Evolutionary conservation across 2,797 vertebrate species (phyloP), one percentile per base, ranked within the genome.

Genomic region (Ambastaia sidthimunki): DNA sequence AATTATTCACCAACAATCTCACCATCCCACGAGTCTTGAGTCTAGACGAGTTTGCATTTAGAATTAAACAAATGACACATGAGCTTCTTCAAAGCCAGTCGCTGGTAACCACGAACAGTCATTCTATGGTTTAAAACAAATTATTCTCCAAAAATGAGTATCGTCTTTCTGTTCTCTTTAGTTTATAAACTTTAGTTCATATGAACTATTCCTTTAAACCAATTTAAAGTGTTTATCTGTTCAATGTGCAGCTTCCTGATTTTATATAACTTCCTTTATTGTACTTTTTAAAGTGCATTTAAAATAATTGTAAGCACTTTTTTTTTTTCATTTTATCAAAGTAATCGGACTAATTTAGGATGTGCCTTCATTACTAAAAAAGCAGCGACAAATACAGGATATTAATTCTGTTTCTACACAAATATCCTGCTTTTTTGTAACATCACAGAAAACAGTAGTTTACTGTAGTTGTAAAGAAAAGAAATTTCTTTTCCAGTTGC

Each of bases 281-380:
- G 4, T 2, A 34, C 19, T 54, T 31, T 54, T 66, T 48, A 19
- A 19, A n/a, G 7, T 2, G 3, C 12, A 65, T 23, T 16, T 7
- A 37, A 34, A 72, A 72, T 6, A 21, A 19, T 41, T 44, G 19
- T 11, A 19, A n/a, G 65, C 34, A 67, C 10, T 67, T 41, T 67
- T 31, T 41, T 10, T 52, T 25, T n/a, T n/a, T n/a, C n/a, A 19
- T 50, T 70, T 21, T 19, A 80, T 21, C 34, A 69, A 25, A 50
- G 25, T 67, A 48, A 50, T 21, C n/a, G 7, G 1, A 21, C 25
- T 50, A 19, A 74, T 74, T 52, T 11, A 23, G 31, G n/a, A 62
- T 16, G 12, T 74, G 60, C 28, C 60, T 74, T 63, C 23, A 10
- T 31, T 21, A 63, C 16, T 50, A 50, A 23, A 62, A 74, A 63